Evolutionary conservation across 2,797 vertebrate genomes (phyloP).

Genomic region (Megalops cyprinoides): DNA sequence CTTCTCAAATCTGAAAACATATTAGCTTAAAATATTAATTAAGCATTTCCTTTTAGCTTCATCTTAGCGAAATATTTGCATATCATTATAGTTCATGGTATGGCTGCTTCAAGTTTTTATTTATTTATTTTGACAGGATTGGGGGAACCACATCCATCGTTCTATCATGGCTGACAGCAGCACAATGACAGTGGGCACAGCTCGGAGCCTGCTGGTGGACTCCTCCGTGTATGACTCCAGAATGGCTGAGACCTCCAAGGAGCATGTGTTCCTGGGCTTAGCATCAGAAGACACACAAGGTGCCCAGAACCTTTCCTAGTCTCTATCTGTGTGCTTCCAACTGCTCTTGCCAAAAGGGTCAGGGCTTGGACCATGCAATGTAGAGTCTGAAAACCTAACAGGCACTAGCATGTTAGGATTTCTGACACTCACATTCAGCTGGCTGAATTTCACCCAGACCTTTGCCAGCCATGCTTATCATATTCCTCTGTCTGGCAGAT

Average conservation of each 20-base stretch:
- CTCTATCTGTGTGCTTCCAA: conserved; percentile 1
- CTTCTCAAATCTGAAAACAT: too few relatives aligned
- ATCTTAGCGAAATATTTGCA: neutral
- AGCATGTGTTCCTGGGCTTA: conserved; percentile 73
- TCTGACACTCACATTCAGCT: neutral
- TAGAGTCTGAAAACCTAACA: neutral
- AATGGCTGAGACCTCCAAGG: conserved; percentile 84
- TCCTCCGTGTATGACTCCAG: conserved; percentile 89
- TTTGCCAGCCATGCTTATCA: neutral
- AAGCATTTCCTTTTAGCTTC: neutral
- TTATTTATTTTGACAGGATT: conserved; percentile 58
- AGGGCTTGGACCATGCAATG: neutral
- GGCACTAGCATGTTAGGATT: too few relatives aligned
- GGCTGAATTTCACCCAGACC: neutral
- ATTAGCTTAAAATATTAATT: too few relatives aligned
- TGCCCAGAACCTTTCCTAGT: conserved; percentile 53
- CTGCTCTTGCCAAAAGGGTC: neutral
- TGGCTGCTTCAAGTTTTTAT: too few relatives aligned
- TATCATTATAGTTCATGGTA: too few relatives aligned
- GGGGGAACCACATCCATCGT: conserved; percentile 49
- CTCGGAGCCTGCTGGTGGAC: conserved; percentile 86
- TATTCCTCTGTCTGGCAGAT: conserved; percentile 67
- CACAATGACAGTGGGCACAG: conserved; percentile 72
- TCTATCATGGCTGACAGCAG: conserved; percentile 87
- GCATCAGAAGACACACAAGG: conserved; percentile 78